Percentiles rank a stretch among this genome's conserved stretches.
Evolutionary conservation across 2,113 vertebrate genomes (phyloP).

Genomic region (Cynocephalus volans): DNA sequence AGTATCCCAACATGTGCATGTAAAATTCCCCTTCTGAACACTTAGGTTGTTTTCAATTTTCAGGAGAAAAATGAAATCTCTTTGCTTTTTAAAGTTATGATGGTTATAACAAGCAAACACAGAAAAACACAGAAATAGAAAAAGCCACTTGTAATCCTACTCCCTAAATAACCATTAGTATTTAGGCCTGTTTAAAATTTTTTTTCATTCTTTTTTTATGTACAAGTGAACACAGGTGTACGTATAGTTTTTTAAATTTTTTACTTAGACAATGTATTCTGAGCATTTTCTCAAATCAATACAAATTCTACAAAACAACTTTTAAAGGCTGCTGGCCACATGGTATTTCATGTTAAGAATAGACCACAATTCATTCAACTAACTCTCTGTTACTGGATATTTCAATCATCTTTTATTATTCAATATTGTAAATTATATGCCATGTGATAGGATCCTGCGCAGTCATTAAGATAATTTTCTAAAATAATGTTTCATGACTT

Average conservation of each 20-base stretch:
- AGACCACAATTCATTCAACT: too few species aligned
- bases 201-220: neutral
- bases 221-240: neutral
- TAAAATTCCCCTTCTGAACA: neutral
- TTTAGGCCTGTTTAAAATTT: neutral
- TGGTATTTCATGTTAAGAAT: too few species aligned
- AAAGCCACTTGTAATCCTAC: neutral
- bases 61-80: neutral
- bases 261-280: neutral
- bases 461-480: too few species aligned
- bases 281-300: neutral
- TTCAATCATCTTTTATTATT: too few species aligned
- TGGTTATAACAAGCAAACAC: neutral
- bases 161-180: neutral
- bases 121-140: neutral
- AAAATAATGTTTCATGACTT: too few species aligned
- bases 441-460: too few species aligned
- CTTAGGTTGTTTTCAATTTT: neutral
- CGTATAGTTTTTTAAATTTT: neutral
- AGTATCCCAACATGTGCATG: neutral
- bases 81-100: neutral
- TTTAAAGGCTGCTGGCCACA: neutral
- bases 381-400: too few species aligned
- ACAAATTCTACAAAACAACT: neutral
- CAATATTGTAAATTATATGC: too few species aligned